Conservation (phyloP, 2,888 invertebrate species). For the Argynnis bischoffii region DNA sequence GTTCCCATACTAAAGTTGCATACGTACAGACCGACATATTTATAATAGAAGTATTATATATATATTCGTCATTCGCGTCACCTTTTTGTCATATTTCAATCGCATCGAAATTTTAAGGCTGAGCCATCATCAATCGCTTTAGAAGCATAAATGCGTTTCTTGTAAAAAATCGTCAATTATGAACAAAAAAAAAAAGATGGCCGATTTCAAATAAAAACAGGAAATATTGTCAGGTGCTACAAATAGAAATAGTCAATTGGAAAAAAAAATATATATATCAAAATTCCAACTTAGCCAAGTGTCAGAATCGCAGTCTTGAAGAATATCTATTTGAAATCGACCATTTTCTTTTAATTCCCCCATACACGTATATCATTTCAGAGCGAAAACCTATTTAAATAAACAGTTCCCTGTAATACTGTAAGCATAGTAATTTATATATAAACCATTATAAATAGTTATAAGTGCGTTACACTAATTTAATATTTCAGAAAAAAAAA, state of each 20-base stretch:
- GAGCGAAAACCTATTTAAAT: constrained; percentile 35
- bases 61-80: neutral
- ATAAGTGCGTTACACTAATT: neutral
- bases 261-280: neutral
- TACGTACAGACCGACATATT: constrained; percentile 1
- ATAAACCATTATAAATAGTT: constrained; percentile 3
- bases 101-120: constrained; percentile 9
- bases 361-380: constrained; percentile 27
- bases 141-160: constrained; percentile 18
- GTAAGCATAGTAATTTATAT: constrained; percentile 21
- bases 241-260: neutral
- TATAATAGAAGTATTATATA: constrained; percentile 1
- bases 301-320: constrained; percentile 9
- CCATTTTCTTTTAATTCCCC: constrained; percentile 12
- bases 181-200: neutral
- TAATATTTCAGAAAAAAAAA: no score
- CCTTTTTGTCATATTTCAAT: constrained; percentile 1
- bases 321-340: neutral
- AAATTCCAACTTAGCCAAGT: neutral
- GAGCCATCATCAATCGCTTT: constrained; percentile 13
- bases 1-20: constrained; percentile 3
- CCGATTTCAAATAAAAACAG: neutral
- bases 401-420: constrained; percentile 30
- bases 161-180: constrained; percentile 7
- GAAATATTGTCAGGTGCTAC: neutral